Base-by-base conservation (phyloP, 2,113 vertebrate species). In the Phalacrocorax pelagicus region DNA sequence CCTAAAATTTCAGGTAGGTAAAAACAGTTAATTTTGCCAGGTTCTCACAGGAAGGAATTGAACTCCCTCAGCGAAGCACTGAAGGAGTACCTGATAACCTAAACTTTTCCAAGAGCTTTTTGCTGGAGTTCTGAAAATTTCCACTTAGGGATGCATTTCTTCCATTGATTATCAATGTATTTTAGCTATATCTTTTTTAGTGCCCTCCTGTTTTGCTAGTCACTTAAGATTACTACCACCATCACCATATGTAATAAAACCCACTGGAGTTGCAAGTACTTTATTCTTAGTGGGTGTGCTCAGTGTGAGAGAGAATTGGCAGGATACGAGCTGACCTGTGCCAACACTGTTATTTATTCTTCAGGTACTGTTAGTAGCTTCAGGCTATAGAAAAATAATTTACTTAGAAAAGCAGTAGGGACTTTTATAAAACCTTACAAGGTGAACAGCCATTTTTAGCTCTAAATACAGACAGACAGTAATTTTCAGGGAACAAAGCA, bases 381-480 rank as follows among this genome's bases (percentile, higher is more conserved):
- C 77, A 65, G 91, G 94, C 79, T 91, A 83, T 54, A 94, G 46
- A 96, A 92, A 96, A 97, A 94, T 95, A 96, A 96, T 96, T 97
- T 83, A 80, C 66, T 96, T 87, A 78, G 89, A 79, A 94, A 96
- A 97, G 83, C 58, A 92, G 47, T 51, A 52, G 52, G 24, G 62
- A 62, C 9, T 74, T 97, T 86, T 91, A 49, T 42, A 92, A 95
- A 89, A 90, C 16, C 26, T 88, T 88, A 88, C 51, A 72, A 93
- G 32, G 23, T 70, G 62, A 96, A 79, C 34, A 86, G 47, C 17
- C 55, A 71, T 91, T 96, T 97, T 92, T 81, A 94, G 27, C 49
- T 94, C 34, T 81, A 89, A 92, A 93, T 52, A 80, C 34, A 91
- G 91, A n/a, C 30, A 62, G 66, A 72, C 78, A 46, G 27, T 44